Base-by-base conservation (phyloP, 2,113 vertebrate genomes). In the Rhadina sibilatrix region DNA sequence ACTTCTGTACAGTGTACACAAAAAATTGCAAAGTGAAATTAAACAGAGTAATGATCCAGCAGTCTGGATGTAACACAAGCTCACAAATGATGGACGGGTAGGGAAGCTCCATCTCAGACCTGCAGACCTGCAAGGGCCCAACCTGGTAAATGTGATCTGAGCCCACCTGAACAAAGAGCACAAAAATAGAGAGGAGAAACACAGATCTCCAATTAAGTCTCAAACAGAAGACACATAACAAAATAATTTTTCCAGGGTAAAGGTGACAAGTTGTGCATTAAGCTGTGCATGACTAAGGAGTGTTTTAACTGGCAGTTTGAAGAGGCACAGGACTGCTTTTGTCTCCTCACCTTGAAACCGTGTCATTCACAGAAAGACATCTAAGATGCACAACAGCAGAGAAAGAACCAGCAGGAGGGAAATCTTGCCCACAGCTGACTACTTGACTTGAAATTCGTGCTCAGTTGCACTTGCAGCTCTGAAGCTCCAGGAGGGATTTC, bases 361-460 rank as follows among this genome's bases (percentile, higher is more conserved):
- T 40, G 31, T 56, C 37, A 60, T 24, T 69, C 80, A 64, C 37
- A 86, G 53, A 72, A 79, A 50, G 15, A 65, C 18, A 30, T 16
- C 22, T 30, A 87, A 77, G 77, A 91, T 37, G 28, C 3, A 3
- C 5, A 2, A 53, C 9, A 40, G 57, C 33, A 90, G 42, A 74
- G 47, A 90, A 85, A 69, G 57, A 46, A 69, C 24, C 88, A 92
- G 85, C 72, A 57, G 83, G 80, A 90, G 35, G 38, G 86, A 92
- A 83, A 83, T 27, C 68, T 83, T 93, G 68, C 64, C 83, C 80
- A 83, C 56, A 75, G 93, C 56, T 74, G 50, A 86, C 50, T 86
- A 54, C 61, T 89, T 57, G 80, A 76, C 92, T 83, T 88, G 71
- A 94, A 92, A 93, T 83, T 89, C 33, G 35, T 92, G 69, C 65